Percentiles rank a stretch among this genome's conserved stretches.
phyloP scores from a whole-genome alignment of 1,140 invertebrate species.

The Lineus longissimus region DNA sequence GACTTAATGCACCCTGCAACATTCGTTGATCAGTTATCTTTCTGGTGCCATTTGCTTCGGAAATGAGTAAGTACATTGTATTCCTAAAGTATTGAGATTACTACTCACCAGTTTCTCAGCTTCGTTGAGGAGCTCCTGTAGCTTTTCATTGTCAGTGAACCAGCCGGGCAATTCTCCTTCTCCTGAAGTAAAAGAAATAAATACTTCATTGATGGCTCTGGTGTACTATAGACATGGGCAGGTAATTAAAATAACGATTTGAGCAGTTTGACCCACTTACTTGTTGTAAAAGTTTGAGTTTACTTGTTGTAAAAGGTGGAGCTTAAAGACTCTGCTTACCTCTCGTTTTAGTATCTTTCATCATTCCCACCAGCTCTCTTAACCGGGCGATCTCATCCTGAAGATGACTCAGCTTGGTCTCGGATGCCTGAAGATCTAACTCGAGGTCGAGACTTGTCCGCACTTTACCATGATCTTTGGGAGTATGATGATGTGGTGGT shows the following conservation, averaged over 20 bases:
- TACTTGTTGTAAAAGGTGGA: too few species aligned
- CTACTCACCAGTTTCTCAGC: conserved; percentile 38
- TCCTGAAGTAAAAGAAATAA: conserved; percentile 50
- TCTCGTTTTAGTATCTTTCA: conserved; percentile 47
- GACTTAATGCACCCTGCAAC: too few species aligned
- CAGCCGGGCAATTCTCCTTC: conserved; percentile 75
- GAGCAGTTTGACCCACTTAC: too few species aligned
- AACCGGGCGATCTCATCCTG: conserved; percentile 79
- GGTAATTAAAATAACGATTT: too few species aligned
- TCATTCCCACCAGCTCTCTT: conserved; percentile 67
- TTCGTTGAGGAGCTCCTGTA: conserved; percentile 67
- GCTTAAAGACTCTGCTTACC: too few species aligned
- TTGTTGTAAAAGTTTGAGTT: too few species aligned
- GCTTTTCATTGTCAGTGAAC: conserved; percentile 80
- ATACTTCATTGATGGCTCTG: too few species aligned
- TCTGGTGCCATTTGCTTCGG: too few species aligned
- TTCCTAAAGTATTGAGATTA: background rate
- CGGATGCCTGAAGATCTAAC: conserved; percentile 82
- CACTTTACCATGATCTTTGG: conserved; percentile 36
- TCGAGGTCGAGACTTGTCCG: conserved; percentile 88
- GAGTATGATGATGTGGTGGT: background rate
- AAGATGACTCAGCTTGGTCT: conserved; percentile 74
- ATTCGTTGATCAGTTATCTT: too few species aligned
- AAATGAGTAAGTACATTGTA: too few species aligned
- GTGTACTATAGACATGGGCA: too few species aligned